Conservation (phyloP, 1,140 invertebrate genomes). For the Sitodiplosis mosellana region DNA sequence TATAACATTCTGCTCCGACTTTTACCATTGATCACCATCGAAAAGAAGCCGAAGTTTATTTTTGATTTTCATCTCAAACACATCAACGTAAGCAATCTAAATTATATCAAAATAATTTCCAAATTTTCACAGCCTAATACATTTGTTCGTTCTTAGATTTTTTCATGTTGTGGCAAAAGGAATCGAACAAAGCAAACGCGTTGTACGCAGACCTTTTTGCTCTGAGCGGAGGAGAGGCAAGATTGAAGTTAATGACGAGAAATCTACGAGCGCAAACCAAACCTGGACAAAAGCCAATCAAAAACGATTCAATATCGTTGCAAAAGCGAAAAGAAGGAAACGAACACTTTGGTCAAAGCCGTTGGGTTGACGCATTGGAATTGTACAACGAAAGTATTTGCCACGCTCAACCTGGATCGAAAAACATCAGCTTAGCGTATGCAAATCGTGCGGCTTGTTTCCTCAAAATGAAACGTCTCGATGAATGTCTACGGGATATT, state of each 20-base stretch:
- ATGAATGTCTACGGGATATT: conserved; percentile 24
- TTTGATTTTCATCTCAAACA: too few species aligned
- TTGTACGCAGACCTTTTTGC: not conserved
- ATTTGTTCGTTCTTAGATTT: too few species aligned
- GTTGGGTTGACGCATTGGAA: not conserved
- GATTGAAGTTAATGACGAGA: not conserved
- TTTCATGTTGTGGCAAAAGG: not conserved
- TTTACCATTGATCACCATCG: too few species aligned
- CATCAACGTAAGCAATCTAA: too few species aligned
- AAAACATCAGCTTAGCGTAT: conserved; percentile 19
- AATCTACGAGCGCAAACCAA: not conserved
- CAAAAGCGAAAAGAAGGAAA: not conserved
- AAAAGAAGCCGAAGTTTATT: too few species aligned
- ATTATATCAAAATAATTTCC: too few species aligned
- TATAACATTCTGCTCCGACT: too few species aligned
- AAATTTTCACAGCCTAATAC: too few species aligned
- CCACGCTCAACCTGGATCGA: conserved; percentile 8
- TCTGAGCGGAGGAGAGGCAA: not conserved
- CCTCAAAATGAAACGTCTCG: conserved; percentile 19
- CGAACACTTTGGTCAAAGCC: not conserved
- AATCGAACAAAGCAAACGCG: not conserved
- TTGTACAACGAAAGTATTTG: conserved; percentile 13
- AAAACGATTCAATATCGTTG: conserved; percentile 11
- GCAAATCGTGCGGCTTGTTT: conserved; percentile 26
- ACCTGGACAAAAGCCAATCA: not conserved